Evolutionary conservation across 2,113 vertebrate genomes (phyloP), one percentile per base, ranked within the genome.

Genomic region (Cottus gobio): DNA sequence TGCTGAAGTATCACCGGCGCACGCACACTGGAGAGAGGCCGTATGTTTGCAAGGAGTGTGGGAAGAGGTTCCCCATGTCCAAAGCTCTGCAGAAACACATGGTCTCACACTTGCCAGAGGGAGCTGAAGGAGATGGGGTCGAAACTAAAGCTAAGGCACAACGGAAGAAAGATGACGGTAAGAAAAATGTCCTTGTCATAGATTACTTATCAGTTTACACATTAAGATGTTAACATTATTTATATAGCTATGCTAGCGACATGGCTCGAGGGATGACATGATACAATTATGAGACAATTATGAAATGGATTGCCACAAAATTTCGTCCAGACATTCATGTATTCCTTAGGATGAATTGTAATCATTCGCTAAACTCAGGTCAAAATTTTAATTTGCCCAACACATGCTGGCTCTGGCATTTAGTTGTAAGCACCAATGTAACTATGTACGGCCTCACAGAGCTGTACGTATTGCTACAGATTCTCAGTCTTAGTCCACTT

Each of bases 1-100:
- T 97, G 58, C 89, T 97, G 10, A 94, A 94, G 44, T 94, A 97
- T 77, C 97, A 98, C 64, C 91, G 88, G 0, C 96, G 96, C 1
- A 89, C 85, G 8, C 95, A 96, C 88, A 94, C 94, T 1, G 95
- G 93, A 46, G 95, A 95, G 80, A 93, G 82, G 78, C 95, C 94
- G 0, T 95, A 94, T 39, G 73, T 93, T 31, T 95, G 95, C 80
- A 94, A 93, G 73, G 91, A 93, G 8, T 96, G 95, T 77, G 94
- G 92, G 42, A 93, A 90, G 80, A 90, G 92, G 75, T 95, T 95
- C 82, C 89, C 79, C 66, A 89, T 93, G 90, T 66, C 92, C 28
- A 94, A 93, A 73, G 73, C 87, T 56, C 85, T 95, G 30, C 91
- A 92, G 73, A 94, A 91, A 77, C 95, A 96, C 50, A 39, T 87